These are phyloP conservation scores for Onthophagus taurus DNA, from an alignment of 1,140 invertebrate genomes.

Conservation along the genomic window DNA sequence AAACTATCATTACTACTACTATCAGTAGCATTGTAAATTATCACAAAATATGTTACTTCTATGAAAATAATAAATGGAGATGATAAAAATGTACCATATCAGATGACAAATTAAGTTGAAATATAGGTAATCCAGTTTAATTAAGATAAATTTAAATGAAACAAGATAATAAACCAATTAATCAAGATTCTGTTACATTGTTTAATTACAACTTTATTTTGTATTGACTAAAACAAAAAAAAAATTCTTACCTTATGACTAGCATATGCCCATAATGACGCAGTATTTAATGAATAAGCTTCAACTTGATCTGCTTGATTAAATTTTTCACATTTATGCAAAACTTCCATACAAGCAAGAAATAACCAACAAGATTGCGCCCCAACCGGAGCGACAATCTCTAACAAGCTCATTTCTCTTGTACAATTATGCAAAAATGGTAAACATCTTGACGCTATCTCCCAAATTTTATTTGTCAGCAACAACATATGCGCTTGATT, in stretches of 20 bases:
- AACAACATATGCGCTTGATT: conserved; percentile 83
- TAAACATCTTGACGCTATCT: conserved; percentile 77
- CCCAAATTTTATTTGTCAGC: conserved; percentile 66
- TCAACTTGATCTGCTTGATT: conserved; percentile 58
- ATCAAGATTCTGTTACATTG: conserved; percentile 9
- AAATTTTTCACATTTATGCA: conserved; percentile 64
- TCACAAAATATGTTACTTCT: too few species aligned
- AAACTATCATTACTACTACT: too few species aligned
- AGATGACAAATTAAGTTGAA: too few species aligned
- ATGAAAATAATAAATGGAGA: too few species aligned
- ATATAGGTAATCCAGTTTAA: too few species aligned
- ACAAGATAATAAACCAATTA: background rate
- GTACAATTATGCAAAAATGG: conserved; percentile 80
- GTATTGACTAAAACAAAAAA: too few species aligned
- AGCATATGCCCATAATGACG: conserved; percentile 83
- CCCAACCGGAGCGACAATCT: conserved; percentile 67
- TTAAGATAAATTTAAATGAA: too few species aligned
- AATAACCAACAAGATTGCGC: conserved; percentile 90
- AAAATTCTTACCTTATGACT: conserved; percentile 68
- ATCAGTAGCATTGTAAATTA: too few species aligned
- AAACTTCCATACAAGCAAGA: conserved; percentile 80
- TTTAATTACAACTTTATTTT: too few species aligned
- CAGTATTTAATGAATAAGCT: conserved; percentile 79
- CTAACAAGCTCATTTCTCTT: conserved; percentile 68
- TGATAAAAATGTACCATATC: too few species aligned